phyloP scores from a whole-genome alignment of 2,888 invertebrate species.

The Periphyllus acericola region DNA sequence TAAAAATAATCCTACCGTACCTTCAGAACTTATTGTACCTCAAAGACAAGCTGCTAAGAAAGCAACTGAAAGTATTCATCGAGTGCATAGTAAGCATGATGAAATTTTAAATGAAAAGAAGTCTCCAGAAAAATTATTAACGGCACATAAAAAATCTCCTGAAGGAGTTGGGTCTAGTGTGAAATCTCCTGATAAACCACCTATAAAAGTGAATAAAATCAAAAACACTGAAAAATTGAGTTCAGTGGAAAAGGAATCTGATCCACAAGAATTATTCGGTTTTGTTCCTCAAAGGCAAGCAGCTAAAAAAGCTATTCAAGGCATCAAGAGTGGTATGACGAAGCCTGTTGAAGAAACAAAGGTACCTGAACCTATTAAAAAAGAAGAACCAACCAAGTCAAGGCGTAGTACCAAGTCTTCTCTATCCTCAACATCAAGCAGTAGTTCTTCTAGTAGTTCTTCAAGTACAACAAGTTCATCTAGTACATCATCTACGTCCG shows the following conservation, averaged over 20 bases:
- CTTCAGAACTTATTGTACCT: conserved; percentile 86
- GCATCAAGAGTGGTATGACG: conserved; percentile 81
- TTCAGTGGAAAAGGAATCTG: conserved; percentile 74
- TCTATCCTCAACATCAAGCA: conserved; percentile 64
- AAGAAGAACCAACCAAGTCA: conserved; percentile 59
- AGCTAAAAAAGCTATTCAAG: conserved; percentile 90
- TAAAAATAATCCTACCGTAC: conserved; percentile 69
- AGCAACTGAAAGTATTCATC: conserved; percentile 85
- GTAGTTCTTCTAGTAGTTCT: conserved; percentile 68
- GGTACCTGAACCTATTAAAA: conserved; percentile 44
- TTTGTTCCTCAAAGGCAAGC: conserved; percentile 91
- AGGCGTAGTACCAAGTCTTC: conserved; percentile 62
- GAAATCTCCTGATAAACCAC: conserved; percentile 64
- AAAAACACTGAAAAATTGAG: conserved; percentile 69
- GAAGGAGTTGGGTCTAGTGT: conserved; percentile 32
- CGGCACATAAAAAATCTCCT: conserved; percentile 60
- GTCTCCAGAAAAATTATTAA: conserved; percentile 54
- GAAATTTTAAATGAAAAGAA: conserved; percentile 54
- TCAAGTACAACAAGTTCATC: conserved; percentile 70
- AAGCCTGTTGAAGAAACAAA: conserved; percentile 67
- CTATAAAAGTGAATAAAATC: conserved; percentile 59
- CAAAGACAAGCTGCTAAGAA: conserved; percentile 91
- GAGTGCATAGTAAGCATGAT: conserved; percentile 67
- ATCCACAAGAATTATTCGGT: conserved; percentile 69
- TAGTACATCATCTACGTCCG: conserved; percentile 69